These are phyloP conservation scores for Drosophila affinis DNA, from an alignment of 2,888 invertebrate genomes.

Conservation along the genomic window DNA sequence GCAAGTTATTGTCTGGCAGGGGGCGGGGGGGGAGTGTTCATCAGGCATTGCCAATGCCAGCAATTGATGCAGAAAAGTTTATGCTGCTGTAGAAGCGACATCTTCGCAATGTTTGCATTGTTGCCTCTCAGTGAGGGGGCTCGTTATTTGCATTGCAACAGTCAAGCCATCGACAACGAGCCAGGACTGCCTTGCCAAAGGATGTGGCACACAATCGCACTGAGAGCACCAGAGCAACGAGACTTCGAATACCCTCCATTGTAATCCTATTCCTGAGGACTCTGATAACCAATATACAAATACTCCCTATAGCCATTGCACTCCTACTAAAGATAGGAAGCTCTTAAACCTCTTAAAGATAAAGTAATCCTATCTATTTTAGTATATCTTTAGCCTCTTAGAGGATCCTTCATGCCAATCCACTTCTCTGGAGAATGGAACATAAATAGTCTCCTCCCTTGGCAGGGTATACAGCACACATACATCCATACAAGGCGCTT, in stretches of 20 bases:
- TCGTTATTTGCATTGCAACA: slow-evolving; percentile 73
- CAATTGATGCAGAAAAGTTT: slow-evolving; percentile 77
- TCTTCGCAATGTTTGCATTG: slow-evolving; percentile 47
- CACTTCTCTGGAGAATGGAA: background rate
- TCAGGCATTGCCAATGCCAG: slow-evolving; percentile 56
- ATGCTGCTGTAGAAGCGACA: slow-evolving; percentile 41
- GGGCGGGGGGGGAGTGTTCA: slow-evolving; percentile 54
- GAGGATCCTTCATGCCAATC: no score
- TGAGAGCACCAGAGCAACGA: background rate
- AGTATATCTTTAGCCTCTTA: no score
- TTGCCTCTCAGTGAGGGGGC: slow-evolving; percentile 43
- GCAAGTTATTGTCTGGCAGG: slow-evolving; percentile 57
- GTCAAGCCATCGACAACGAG: slow-evolving; percentile 42
- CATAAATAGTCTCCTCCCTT: background rate
- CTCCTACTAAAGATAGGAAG: no score
- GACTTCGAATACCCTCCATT: background rate
- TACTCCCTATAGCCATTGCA: no score
- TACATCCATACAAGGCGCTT: slow-evolving; percentile 46
- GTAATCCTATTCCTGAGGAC: no score
- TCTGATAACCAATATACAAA: no score
- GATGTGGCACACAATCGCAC: slow-evolving; percentile 44
- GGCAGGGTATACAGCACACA: background rate
- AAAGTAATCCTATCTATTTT: no score
- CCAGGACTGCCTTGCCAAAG: slow-evolving; percentile 51
- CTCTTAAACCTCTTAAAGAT: no score